Evolutionary conservation across 2,113 vertebrate genomes (phyloP), one percentile per base, ranked within the genome.

Genomic region (Gobius niger): DNA sequence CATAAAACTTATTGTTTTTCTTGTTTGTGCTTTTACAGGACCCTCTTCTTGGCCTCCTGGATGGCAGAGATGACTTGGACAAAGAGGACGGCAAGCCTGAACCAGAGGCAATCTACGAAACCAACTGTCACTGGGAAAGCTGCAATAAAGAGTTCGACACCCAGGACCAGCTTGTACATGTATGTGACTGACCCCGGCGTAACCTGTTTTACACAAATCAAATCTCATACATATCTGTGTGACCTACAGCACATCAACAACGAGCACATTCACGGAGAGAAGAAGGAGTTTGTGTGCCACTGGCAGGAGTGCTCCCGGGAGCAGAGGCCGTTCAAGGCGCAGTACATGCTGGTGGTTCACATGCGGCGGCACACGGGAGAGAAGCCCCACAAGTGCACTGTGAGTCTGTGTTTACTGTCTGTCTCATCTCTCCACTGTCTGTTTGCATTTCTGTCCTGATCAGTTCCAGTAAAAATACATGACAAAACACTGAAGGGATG

Each of bases 311-410:
- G 97, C 51, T 98, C 96, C 41, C 91, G 98, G 68, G 98, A 99
- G 77, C 96, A 97, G 90, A 89, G 96, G 44, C 97, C 98, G 57
- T 99, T 99, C 91, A 99, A 99, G 84, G 98, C 98, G 8, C 98
- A 99, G 91, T 99, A 99, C 87, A 99, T 99, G 98, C 74, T 99
- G 85, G 98, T 99, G 86, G 98, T 99, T 53, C 98, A 99, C 87
- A 99, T 99, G 98, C 89, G 98, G 52, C 92, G 98, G 34, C 98
- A 99, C 90, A 99, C 98, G 0, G 98, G 97, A 6, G 96, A 99
- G 91, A 99, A 99, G 57, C 98, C 98, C 2, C 98, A 99, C 89
- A 99, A 98, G 82, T 99, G 98, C 93, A 99, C 98, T 91, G 97
- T 99, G 87, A 96, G 95, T 80, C 0, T 16, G 13, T 42, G 12